phyloP scores from a whole-genome alignment of 1,140 invertebrate genomes.

The Cydia fagiglandana region DNA sequence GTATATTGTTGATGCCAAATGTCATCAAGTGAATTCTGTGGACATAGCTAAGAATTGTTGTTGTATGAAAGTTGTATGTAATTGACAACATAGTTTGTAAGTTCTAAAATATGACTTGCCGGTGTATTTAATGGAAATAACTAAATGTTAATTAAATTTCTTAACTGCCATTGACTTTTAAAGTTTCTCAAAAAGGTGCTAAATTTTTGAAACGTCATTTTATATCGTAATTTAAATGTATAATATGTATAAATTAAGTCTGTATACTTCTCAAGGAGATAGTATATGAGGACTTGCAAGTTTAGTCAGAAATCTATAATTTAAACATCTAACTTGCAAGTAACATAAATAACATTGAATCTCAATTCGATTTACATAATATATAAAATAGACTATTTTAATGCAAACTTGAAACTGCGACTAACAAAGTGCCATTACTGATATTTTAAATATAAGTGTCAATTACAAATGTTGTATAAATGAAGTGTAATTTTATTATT shows the following conservation, averaged over 20 bases:
- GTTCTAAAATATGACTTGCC: slow-evolving; percentile 10
- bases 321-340: slow-evolving; percentile 36
- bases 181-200: slow-evolving; percentile 28
- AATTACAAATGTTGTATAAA: slow-evolving; percentile 44
- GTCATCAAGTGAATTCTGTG: neutral
- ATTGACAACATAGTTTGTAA: slow-evolving; percentile 15
- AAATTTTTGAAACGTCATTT: slow-evolving; percentile 24
- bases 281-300: slow-evolving; percentile 38
- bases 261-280: slow-evolving; percentile 36
- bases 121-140: slow-evolving; percentile 22
- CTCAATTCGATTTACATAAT: neutral
- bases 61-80: slow-evolving; percentile 21
- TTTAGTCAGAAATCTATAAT: neutral
- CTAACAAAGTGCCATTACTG: slow-evolving; percentile 62
- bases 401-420: slow-evolving; percentile 28
- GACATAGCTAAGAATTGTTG: neutral
- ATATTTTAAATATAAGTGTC: slow-evolving; percentile 43
- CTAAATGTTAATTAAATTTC: neutral
- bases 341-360: slow-evolving; percentile 29
- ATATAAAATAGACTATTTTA: slow-evolving; percentile 25
- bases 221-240: neutral
- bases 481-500: slow-evolving; percentile 46
- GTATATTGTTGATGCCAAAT: neutral
- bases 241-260: slow-evolving; percentile 33
- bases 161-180: slow-evolving; percentile 22